Conservation (phyloP, 2,113 vertebrate species). For the Odocoileus hemionus region DNA sequence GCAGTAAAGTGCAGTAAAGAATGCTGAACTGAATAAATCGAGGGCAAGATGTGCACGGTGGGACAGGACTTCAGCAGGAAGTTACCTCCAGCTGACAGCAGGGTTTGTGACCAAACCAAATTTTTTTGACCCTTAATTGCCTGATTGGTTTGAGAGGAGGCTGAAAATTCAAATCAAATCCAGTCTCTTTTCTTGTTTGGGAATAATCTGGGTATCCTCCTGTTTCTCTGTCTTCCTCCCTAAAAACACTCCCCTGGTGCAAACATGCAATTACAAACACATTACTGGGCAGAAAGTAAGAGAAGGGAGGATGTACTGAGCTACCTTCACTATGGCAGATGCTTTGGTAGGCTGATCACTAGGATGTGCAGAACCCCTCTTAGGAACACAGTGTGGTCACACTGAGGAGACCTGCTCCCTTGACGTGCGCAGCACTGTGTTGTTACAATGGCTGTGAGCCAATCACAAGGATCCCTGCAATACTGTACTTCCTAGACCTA, state of each 20-base stretch:
- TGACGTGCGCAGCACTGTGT: rapidly evolving
- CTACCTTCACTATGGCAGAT: not conserved
- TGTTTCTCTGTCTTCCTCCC: not conserved
- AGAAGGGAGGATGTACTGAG: not conserved
- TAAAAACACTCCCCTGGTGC: not conserved
- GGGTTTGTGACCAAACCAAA: not conserved
- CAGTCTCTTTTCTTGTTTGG: not conserved
- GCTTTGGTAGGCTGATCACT: not conserved
- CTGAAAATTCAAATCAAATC: not conserved
- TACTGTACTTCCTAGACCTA: not conserved
- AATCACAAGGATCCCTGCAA: not conserved
- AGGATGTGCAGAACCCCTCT: not conserved
- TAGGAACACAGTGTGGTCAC: not conserved
- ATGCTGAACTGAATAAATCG: not conserved
- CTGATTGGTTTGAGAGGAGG: not conserved
- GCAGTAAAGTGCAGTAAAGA: not conserved
- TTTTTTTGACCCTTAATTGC: not conserved
- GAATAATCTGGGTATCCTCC: not conserved
- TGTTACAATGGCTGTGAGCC: not conserved
- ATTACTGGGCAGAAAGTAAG: not conserved
- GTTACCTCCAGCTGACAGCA: not conserved
- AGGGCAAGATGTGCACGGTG: not conserved
- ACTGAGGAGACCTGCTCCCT: not conserved
- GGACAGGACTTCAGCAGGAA: not conserved
- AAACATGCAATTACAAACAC: not conserved